These are phyloP conservation scores for Batillaria attramentaria DNA, from an alignment of 1,140 invertebrate species.

Conservation along the genomic window DNA sequence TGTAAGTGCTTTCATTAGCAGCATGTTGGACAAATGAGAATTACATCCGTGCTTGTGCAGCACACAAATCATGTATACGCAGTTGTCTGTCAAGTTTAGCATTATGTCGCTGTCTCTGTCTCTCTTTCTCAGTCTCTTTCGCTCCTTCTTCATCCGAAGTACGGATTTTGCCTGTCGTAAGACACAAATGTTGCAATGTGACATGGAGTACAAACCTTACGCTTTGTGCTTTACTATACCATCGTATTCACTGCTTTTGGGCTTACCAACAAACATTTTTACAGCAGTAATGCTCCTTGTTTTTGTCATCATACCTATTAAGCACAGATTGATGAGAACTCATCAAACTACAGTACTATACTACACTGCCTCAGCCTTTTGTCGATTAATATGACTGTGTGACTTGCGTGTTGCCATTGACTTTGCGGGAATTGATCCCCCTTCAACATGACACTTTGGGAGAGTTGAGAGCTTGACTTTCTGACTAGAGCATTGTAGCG, in stretches of 20 bases:
- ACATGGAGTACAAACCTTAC: neutral
- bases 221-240: neutral
- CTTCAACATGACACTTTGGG: neutral
- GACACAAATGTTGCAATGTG: neutral
- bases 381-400: conserved; percentile 10
- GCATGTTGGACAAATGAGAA: too few species aligned
- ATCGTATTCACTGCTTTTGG: neutral
- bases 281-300: conserved; percentile 12
- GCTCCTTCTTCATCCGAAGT: too few species aligned
- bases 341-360: conserved; percentile 26
- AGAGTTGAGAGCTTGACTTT: neutral
- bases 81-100: too few species aligned
- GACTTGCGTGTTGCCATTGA: neutral
- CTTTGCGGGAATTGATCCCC: neutral
- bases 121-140: too few species aligned
- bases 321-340: too few species aligned
- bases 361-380: conserved; percentile 19
- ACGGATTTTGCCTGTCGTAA: too few species aligned
- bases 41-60: too few species aligned
- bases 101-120: too few species aligned
- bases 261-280: neutral
- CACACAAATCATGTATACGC: too few species aligned
- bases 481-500: conserved; percentile 12
- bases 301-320: conserved; percentile 10
- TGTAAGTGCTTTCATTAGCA: too few species aligned